Base-by-base conservation (phyloP, 2,797 vertebrate genomes). In the Coregonus sp. region DNA sequence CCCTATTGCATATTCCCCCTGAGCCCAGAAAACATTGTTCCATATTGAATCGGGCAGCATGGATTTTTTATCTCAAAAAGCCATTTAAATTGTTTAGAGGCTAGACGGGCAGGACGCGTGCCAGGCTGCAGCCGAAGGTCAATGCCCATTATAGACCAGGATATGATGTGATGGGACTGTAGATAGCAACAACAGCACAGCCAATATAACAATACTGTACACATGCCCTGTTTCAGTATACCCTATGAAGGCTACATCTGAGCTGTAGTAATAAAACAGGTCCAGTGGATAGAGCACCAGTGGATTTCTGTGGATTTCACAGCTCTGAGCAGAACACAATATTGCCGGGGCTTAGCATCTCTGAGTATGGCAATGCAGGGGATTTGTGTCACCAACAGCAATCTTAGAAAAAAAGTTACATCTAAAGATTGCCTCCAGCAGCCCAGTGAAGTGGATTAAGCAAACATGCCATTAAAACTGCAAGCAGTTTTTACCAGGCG, bases 41-140 rank as follows among this genome's bases (percentile, higher is more conserved):
- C 78, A 63, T 85, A 90, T 87, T 87, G 82, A 90, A 90, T 86
- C 86, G 80, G 77, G 77, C 78, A 52, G 80, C 88, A 92, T 92
- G 73, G 88, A 90, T 92, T 92, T 93, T 90, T 88, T 83, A 92
- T 90, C 91, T 86, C 80, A 86, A 75, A 91, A 92, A 94, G 78
- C 82, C 86, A 86, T 90, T 93, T 92, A 81, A 83, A 90, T 90
- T 73, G 78, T 85, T 89, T 85, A 82, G 86, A 82, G 82, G 84
- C 85, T 56, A 86, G 88, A 89, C 77, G 12, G 82, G 80, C 59
- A 84, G 82, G 86, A 88, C 74, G 75, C 73, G 70, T 82, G 88
- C 85, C 86, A 91, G 84, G 82, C 78, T 52, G 40, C 69, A n/a
- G 75, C 70, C 79, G 87, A 90, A 91, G 88, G 89, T 90, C 86